Conservation (phyloP, 2,797 vertebrate genomes). For the Molothrus aeneus region DNA sequence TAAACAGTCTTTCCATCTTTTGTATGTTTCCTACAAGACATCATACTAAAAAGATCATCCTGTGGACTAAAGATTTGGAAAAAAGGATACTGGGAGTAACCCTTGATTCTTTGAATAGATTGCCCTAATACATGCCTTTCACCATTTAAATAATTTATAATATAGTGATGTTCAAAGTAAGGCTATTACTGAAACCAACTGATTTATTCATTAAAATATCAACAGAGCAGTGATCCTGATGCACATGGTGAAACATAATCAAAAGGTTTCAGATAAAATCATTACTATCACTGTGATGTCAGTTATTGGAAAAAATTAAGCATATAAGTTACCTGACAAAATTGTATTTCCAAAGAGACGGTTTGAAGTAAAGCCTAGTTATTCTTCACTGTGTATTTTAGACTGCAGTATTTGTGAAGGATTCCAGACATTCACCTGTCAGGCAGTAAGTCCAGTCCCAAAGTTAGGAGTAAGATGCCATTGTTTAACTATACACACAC, state of each 20-base stretch:
- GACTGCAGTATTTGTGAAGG: neutral
- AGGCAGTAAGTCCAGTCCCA: neutral
- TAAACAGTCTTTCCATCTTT: neutral
- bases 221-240: neutral
- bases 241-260: neutral
- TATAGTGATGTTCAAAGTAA: neutral
- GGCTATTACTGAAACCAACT: neutral
- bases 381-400: neutral
- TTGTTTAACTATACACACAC: neutral
- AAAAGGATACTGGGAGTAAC: neutral
- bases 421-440: neutral
- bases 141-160: neutral
- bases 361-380: neutral
- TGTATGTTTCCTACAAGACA: neutral
- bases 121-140: neutral
- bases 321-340: neutral
- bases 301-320: neutral
- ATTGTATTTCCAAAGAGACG: neutral
- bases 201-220: neutral
- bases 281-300: neutral
- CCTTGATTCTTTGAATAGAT: neutral
- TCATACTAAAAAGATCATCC: neutral
- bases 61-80: neutral
- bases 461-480: neutral
- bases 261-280: neutral